phyloP scores from a whole-genome alignment of 2,888 invertebrate genomes.

The Philereme transversata region DNA sequence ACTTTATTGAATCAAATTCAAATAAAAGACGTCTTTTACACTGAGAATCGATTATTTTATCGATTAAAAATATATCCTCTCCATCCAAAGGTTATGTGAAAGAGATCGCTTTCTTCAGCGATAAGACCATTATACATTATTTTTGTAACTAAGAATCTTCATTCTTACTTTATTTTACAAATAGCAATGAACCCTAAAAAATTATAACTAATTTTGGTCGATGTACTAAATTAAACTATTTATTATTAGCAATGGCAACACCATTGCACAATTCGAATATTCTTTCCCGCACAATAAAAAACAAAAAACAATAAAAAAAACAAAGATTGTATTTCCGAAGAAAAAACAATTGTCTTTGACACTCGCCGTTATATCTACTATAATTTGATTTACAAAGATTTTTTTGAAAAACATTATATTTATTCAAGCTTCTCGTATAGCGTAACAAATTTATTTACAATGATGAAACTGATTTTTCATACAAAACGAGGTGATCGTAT shows the following conservation, averaged over 20 bases:
- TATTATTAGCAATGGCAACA: constrained; percentile 26
- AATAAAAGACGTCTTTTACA: no score
- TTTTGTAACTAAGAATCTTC: not conserved
- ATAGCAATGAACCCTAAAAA: constrained; percentile 18
- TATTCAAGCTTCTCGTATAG: constrained; percentile 22
- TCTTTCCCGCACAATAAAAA: not conserved
- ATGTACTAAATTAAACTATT: constrained; percentile 35
- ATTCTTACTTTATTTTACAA: not conserved
- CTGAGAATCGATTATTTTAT: no score
- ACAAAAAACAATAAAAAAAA: not conserved
- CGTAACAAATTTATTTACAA: constrained; percentile 3
- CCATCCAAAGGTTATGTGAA: no score
- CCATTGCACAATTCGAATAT: constrained; percentile 4
- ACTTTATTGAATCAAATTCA: no score
- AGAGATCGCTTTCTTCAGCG: no score
- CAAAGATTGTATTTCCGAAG: not conserved
- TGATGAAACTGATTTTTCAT: constrained; percentile 7
- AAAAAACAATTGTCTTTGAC: constrained; percentile 5
- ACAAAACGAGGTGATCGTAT: no score
- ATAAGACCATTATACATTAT: no score
- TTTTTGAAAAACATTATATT: constrained; percentile 16
- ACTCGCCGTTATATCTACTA: constrained; percentile 5
- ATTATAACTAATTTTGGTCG: constrained; percentile 49
- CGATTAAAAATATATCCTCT: no score
- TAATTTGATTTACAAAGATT: constrained; percentile 16